Conservation (phyloP, 1,140 invertebrate species). For the Branchinecta lynchi region DNA sequence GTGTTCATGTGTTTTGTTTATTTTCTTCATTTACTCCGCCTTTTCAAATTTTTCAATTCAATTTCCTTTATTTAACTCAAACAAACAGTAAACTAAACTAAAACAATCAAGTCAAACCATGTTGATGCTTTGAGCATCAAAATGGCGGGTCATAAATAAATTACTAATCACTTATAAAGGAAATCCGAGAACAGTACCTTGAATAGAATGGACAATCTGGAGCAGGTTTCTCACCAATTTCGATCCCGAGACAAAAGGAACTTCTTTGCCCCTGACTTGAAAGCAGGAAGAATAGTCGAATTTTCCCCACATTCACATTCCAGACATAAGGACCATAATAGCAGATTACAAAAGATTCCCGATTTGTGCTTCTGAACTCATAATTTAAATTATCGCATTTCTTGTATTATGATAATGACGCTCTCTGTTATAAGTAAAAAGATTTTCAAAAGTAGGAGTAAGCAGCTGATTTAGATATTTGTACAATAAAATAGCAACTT, state of each 20-base stretch:
- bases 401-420: conserved; percentile 8
- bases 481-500: neutral
- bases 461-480: neutral
- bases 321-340: neutral
- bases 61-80: too few species aligned
- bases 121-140: too few species aligned
- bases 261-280: neutral
- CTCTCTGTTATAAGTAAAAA: neutral
- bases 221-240: neutral
- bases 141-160: too few species aligned
- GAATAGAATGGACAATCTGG: neutral
- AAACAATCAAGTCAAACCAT: too few species aligned
- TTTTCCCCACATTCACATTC: neutral
- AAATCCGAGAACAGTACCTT: neutral
- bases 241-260: neutral
- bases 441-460: neutral
- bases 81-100: too few species aligned
- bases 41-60: too few species aligned
- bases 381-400: neutral
- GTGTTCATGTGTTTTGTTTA: too few species aligned
- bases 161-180: too few species aligned
- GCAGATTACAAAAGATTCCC: neutral
- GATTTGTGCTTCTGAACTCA: neutral
- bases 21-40: too few species aligned
- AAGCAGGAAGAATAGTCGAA: neutral